A percentile compares a stretch with the other conserved stretches of the same genome.
phyloP scores from a whole-genome alignment of 2,113 vertebrate species.

The Rhabdomys dilectus region DNA sequence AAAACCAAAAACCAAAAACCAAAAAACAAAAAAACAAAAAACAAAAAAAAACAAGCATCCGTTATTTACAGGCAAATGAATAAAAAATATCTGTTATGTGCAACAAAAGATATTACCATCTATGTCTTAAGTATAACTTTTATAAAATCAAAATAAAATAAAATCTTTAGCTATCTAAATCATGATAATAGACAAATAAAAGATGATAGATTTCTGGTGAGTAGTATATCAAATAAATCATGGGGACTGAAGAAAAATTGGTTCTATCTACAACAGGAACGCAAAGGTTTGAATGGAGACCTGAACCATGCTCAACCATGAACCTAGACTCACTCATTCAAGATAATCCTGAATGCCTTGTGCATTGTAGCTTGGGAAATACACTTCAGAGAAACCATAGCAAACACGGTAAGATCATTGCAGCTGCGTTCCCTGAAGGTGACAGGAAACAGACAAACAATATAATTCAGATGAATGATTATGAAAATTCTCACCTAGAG shows the following conservation, averaged over 20 bases:
- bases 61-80: conserved; percentile 15
- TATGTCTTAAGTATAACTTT: conserved; percentile 29
- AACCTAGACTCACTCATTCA: not conserved
- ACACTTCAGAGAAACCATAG: not conserved
- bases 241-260: not conserved
- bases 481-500: not conserved
- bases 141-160: conserved; percentile 1
- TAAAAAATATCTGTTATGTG: not conserved
- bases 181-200: not conserved
- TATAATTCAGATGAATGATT: not conserved
- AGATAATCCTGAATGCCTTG: not conserved
- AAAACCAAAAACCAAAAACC: too few species aligned
- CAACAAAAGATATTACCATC: not conserved
- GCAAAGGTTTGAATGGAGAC: not conserved
- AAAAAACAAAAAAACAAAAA: too few species aligned
- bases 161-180: not conserved
- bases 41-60: not conserved
- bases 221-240: not conserved
- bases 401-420: not conserved
- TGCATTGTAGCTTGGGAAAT: not conserved
- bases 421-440: not conserved
- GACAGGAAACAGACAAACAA: not conserved
- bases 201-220: not conserved
- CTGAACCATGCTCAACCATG: not conserved
- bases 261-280: not conserved